These are phyloP conservation scores for Valencia hispanica DNA, from an alignment of 2,797 vertebrate genomes.

Conservation along the genomic window DNA sequence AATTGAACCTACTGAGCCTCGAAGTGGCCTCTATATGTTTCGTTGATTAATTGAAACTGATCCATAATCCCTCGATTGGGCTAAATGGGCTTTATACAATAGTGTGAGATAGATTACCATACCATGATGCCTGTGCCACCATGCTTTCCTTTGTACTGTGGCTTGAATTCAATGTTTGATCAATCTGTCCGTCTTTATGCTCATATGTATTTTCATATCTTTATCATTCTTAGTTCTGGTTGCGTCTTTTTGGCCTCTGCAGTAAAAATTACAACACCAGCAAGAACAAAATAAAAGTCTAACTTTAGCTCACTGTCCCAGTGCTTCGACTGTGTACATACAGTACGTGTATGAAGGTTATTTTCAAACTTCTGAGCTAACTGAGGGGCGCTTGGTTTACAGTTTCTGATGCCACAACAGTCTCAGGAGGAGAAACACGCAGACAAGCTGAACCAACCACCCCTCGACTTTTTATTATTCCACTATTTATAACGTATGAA, in stretches of 20 bases:
- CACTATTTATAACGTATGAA: slow-evolving; percentile 61
- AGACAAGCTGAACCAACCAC: slow-evolving; percentile 37
- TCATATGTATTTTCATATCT: neutral
- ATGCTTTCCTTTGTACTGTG: neutral
- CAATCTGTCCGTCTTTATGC: neutral
- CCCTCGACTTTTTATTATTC: slow-evolving; percentile 59
- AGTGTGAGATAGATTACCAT: neutral
- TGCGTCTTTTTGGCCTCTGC: slow-evolving; percentile 17
- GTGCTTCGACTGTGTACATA: slow-evolving; percentile 60
- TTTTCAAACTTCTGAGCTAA: slow-evolving; percentile 34
- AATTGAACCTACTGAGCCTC: no score
- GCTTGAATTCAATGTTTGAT: neutral
- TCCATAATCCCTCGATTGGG: neutral
- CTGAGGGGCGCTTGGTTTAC: slow-evolving; percentile 52
- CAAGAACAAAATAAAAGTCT: slow-evolving; percentile 21
- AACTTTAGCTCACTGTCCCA: slow-evolving; percentile 64
- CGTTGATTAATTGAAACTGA: neutral
- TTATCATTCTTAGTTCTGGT: slow-evolving; percentile 10
- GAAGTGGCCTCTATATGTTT: neutral
- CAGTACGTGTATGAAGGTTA: slow-evolving; percentile 39
- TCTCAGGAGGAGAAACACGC: slow-evolving; percentile 36
- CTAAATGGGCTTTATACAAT: neutral
- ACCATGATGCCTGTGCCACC: neutral
- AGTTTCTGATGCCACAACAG: neutral
- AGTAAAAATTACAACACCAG: slow-evolving; percentile 46